Conservation (phyloP, 2,888 invertebrate species). For the Heliconius hortense region DNA sequence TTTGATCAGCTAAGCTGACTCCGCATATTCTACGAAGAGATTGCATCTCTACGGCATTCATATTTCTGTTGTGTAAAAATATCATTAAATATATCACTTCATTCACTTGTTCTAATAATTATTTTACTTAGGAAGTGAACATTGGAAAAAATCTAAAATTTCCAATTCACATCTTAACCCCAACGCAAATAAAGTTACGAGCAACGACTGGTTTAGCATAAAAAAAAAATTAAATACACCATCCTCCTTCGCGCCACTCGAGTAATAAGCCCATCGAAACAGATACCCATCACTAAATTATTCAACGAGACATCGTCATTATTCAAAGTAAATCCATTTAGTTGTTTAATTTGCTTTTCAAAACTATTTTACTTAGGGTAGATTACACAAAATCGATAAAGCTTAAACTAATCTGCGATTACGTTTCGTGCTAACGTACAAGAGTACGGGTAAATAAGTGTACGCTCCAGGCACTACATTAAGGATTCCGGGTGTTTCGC, state of each 20-base stretch:
- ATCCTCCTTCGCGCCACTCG: not conserved
- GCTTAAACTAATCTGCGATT: constrained; percentile 31
- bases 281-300: constrained; percentile 11
- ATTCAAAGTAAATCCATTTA: constrained; percentile 19
- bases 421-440: constrained; percentile 17
- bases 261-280: constrained; percentile 1
- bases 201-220: no score
- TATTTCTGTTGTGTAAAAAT: no score
- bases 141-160: no score
- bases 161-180: no score
- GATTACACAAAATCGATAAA: constrained; percentile 31
- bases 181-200: no score
- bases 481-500: constrained; percentile 39
- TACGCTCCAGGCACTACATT: constrained; percentile 35
- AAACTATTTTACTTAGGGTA: constrained; percentile 24
- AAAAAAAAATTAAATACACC: not conserved
- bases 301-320: constrained; percentile 15
- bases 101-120: no score
- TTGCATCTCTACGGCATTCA: no score
- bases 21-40: no score
- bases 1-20: no score
- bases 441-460: constrained; percentile 33
- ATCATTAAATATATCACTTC: no score
- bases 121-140: no score
- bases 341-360: constrained; percentile 20